Evolutionary conservation across 2,888 invertebrate genomes (phyloP).

Genomic region (Enchytraeus crypticus): DNA sequence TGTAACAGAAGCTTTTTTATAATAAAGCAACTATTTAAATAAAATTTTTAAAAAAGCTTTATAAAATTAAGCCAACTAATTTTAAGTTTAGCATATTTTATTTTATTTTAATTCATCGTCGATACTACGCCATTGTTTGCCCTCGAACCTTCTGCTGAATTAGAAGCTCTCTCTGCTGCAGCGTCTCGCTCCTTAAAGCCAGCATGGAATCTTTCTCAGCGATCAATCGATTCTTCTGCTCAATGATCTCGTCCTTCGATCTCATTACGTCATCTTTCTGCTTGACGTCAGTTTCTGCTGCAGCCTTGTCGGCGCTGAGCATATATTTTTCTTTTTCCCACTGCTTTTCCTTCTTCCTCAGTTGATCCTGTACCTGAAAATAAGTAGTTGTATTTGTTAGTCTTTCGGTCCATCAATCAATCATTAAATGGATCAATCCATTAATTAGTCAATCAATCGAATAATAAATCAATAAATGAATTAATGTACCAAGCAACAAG

Average conservation of each 20-base stretch:
- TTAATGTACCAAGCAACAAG: neutral
- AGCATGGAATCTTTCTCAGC: conserved; percentile 23
- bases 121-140: too few relatives aligned
- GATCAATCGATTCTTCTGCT: conserved; percentile 24
- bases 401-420: too few relatives aligned
- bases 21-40: too few relatives aligned
- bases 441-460: too few relatives aligned
- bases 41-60: too few relatives aligned
- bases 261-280: conserved; percentile 23
- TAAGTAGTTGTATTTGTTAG: neutral
- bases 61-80: too few relatives aligned
- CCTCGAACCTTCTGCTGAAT: conserved; percentile 1
- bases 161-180: conserved; percentile 6
- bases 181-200: conserved; percentile 15
- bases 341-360: conserved; percentile 16
- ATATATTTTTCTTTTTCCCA: conserved; percentile 17
- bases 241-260: conserved; percentile 24
- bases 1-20: too few relatives aligned
- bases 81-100: too few relatives aligned
- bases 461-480: too few relatives aligned
- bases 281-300: conserved; percentile 22
- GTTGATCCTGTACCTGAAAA: conserved; percentile 7
- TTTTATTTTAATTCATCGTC: too few relatives aligned
- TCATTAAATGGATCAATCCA: too few relatives aligned
- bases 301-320: conserved; percentile 13